A percentile compares a stretch with the other conserved stretches of the same genome.
phyloP scores from a whole-genome alignment of 1,140 invertebrate genomes.

The Bombus terrestris region DNA sequence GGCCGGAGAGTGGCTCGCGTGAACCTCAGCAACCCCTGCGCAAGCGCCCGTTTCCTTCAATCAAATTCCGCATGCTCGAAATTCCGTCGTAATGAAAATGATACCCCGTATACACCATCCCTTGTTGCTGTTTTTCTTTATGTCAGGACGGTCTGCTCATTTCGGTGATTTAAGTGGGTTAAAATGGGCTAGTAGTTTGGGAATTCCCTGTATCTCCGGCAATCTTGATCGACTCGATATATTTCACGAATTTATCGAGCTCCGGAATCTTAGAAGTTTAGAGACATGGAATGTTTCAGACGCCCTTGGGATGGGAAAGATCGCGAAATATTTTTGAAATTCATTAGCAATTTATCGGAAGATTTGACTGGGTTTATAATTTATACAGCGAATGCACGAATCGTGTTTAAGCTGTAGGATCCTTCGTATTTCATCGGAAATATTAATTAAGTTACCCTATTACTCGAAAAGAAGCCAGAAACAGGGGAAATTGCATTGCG shows the following conservation, averaged over 20 bases:
- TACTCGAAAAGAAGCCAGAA: not conserved
- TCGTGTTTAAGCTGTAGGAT: not conserved
- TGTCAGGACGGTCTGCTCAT: not conserved
- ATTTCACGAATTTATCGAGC: not conserved
- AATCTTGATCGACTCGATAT: not conserved
- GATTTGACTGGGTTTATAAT: not conserved
- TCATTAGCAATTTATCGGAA: not conserved
- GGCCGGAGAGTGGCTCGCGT: conserved; percentile 47
- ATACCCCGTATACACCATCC: not conserved
- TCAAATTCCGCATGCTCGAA: conserved; percentile 69
- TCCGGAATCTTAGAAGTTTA: not conserved
- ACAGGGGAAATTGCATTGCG: no score
- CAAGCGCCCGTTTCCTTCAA: conserved; percentile 70
- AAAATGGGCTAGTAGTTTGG: not conserved
- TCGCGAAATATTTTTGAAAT: not conserved
- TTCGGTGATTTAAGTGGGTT: not conserved
- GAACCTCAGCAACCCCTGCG: conserved; percentile 54
- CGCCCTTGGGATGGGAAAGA: not conserved
- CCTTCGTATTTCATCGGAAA: not conserved
- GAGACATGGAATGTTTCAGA: no score
- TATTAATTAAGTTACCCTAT: not conserved
- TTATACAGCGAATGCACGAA: not conserved
- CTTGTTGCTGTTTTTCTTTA: not conserved
- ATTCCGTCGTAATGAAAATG: conserved; percentile 40
- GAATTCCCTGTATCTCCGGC: not conserved